Conservation (phyloP, 2,797 vertebrate species). For the Lophotriccus pileatus region DNA sequence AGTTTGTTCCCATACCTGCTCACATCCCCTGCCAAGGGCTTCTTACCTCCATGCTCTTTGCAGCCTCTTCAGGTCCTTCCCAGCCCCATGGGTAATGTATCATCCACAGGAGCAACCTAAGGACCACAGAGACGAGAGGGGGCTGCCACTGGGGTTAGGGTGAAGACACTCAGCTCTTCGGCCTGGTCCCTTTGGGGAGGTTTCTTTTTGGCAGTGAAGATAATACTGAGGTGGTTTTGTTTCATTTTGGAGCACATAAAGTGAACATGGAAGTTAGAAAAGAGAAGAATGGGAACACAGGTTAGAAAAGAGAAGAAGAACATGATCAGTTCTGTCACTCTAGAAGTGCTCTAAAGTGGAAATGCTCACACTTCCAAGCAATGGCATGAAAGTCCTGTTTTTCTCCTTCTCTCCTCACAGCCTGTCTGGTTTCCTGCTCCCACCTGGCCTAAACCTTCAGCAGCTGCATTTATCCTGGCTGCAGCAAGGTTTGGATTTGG, state of each 20-base stretch:
- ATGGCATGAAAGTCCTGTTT: neutral
- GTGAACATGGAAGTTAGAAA: neutral
- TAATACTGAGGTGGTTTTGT: neutral
- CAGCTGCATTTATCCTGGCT: neutral
- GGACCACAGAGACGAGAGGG: neutral
- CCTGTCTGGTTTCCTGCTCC: neutral
- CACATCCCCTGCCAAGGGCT: neutral
- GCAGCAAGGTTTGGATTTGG: neutral
- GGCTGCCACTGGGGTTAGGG: fast-evolving
- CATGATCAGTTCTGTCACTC: neutral
- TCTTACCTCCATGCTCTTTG: neutral
- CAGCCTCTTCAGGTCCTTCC: neutral
- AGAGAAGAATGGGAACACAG: neutral
- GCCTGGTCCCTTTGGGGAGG: neutral
- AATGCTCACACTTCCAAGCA: neutral
- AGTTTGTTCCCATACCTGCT: neutral
- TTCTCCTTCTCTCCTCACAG: neutral
- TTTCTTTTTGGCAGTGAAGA: neutral
- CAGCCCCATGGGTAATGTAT: neutral
- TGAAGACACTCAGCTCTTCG: neutral
- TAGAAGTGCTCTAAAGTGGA: neutral
- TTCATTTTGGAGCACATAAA: neutral
- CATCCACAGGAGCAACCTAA: neutral
- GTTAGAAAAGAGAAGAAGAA: neutral
- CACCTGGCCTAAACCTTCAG: neutral